A percentile compares a stretch with the other conserved stretches of the same genome.
Conservation (phyloP, 1,140 invertebrate genomes). For the Steinernema khuongi region DNA sequence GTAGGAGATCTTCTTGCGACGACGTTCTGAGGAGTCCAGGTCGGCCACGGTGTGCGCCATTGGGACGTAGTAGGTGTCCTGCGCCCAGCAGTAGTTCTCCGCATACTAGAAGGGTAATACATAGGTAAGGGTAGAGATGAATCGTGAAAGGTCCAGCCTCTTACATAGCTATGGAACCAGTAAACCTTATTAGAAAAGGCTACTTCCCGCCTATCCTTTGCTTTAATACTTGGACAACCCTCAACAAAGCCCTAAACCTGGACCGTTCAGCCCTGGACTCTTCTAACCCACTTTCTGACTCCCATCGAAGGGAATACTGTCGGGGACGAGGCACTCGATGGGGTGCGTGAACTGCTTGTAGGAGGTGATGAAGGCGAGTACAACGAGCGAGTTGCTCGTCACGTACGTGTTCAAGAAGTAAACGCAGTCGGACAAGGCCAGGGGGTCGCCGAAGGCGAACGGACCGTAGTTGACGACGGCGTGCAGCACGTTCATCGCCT, state of each 20-base stretch:
- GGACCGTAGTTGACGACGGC: conserved; percentile 5
- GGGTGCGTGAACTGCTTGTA: conserved; percentile 12
- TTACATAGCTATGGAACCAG: no score
- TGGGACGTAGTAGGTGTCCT: conserved; percentile 42
- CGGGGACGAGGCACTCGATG: not conserved
- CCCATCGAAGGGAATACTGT: not conserved
- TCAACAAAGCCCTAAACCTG: no score
- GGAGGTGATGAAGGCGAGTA: conserved; percentile 7
- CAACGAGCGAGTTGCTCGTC: not conserved
- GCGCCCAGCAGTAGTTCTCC: conserved; percentile 43
- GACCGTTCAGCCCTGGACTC: not conserved
- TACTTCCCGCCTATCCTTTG: no score
- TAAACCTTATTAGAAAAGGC: no score
- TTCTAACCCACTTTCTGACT: not conserved
- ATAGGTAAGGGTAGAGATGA: not conserved
- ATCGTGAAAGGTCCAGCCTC: no score
- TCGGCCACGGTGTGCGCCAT: conserved; percentile 31
- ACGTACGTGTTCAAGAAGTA: conserved; percentile 10
- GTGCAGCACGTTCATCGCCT: not conserved
- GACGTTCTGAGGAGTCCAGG: conserved; percentile 23
- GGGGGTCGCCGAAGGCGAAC: conserved; percentile 4
- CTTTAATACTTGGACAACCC: no score
- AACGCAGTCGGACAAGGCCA: not conserved
- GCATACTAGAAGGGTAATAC: conserved; percentile 27
- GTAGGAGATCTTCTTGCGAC: conserved; percentile 44